Base-by-base conservation (phyloP, 2,888 invertebrate genomes). In the Bhutanitis thaidina region DNA sequence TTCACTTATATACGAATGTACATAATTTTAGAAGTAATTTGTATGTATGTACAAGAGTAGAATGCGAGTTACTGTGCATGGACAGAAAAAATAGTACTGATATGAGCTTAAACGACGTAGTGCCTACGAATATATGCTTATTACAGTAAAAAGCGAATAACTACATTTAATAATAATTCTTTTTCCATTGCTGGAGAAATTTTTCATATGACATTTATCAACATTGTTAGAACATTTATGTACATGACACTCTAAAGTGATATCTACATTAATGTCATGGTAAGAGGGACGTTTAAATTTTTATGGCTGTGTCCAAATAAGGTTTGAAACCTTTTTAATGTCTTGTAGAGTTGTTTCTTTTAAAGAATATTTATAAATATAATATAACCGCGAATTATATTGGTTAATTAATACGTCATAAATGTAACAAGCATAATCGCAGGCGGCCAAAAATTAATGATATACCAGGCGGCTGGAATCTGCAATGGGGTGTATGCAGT, bases 91-190 rank as follows among this genome's bases (percentile, higher is more conserved):
- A 83, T 90, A 90, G 90, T 90, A 90, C 91, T 91, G 91, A 91
- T 90, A 91, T 90, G 91, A 92, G 91, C 91, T 92, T 92, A 92
- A 82, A 87, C 77, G 86, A 90, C 80, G 91, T 91, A 91, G 91
- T 92, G 91, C 91, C 91, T 92, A 91, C 91, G 89, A 90, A 81
- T 85, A 83, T 81, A 83, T 84, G 88, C 88, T 88, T 87, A 72
- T 79, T 74, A 78, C 80, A 81, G 74, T 74, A 64, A 76, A 71
- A 74, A 75, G 72, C 72, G 44, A 35, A 40, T 35, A 61, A 75
- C 59, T 64, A 71, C 67, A 74, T 66, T 65, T 52, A 53, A 55
- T 49, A 53, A 53, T 47, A 43, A 29, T 53, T 56, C 56, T 60
- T 54, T 50, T 41, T 25, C 41, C 45, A 41, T 36, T 41, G 41